Evolutionary conservation across 2,888 invertebrate genomes (phyloP), one percentile per base, ranked within the genome.

Genomic region (Oscheius sp.): DNA sequence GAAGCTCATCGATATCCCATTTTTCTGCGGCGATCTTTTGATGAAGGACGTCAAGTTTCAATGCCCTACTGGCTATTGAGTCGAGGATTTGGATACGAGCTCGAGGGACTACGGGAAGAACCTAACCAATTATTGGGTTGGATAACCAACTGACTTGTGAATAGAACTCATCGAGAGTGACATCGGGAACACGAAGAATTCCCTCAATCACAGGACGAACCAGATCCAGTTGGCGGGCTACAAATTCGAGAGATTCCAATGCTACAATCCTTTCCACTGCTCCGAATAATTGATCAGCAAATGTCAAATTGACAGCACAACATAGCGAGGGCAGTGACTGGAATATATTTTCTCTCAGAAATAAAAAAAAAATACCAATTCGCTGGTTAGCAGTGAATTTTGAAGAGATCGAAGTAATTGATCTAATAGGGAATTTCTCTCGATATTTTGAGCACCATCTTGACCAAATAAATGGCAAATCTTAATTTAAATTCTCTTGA

Each of bases 241-340:
- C 89, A 88, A 95, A 95, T 79, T 94, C 91, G 29, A 94, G 90
- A 77, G 96, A 96, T 88, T 97, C 96, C 0, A 94, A 92, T 0
- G 93, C 96, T 0, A 95, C 93, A 20, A 95, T 91, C 72, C 96
- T 90, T 85, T 95, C 93, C 0, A 92, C 90, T 31, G 96, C 88
- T 0, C 95, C 95, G 86, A 92, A 92, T 17, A 96, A 88, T 67
- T 90, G 91, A 71, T 93, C 92, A 3, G 92, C 63, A 27, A 78
- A 76, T 17, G 73, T 65, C 4, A 79, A 70, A 61, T 75, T 75
- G 12, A 81, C 77, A 3, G 72, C 75, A 5, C 71, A 75, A 1
- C 75, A 77, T 17, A 80, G 69, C 8, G 63, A 20, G 3, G 73
- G 78, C 6, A 50, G 42, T 20, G 29, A 6, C 61, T 50, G 65